A percentile compares a stretch with the other conserved stretches of the same genome.
Conservation (phyloP, 2,113 vertebrate species). For the Noctilio leporinus region DNA sequence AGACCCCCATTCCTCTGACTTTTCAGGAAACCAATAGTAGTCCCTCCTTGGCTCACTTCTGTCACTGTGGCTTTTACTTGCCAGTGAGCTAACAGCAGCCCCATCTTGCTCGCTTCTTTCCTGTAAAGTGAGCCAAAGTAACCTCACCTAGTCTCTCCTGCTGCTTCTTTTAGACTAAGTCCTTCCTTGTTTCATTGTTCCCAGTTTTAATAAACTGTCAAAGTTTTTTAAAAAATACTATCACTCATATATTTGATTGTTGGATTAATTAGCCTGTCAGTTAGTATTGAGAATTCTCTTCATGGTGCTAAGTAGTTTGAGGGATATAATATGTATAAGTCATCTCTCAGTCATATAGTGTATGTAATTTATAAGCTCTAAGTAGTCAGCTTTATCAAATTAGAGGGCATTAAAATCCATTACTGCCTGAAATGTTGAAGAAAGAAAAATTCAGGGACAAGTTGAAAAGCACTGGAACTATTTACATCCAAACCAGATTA, state of each 20-base stretch:
- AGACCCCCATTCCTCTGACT: background rate
- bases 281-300: conserved; percentile 6
- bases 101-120: background rate
- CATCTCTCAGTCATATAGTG: background rate
- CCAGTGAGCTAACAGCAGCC: background rate
- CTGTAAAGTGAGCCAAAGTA: background rate
- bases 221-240: background rate
- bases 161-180: background rate
- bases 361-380: background rate
- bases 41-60: background rate
- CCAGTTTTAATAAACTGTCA: background rate
- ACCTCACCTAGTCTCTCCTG: background rate
- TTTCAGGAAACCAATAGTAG: background rate
- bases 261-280: background rate
- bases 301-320: background rate
- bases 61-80: background rate
- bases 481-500: background rate
- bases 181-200: background rate
- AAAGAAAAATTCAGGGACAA: conserved; percentile 49
- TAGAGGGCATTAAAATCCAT: conserved; percentile 32
- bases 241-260: background rate
- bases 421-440: conserved; percentile 27
- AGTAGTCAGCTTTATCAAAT: conserved; percentile 11
- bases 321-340: background rate
- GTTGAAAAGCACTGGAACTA: conserved; percentile 20